Evolutionary conservation across 2,888 invertebrate genomes (phyloP), one percentile per base, ranked within the genome.

Genomic region (Sphaeridia pumilis): DNA sequence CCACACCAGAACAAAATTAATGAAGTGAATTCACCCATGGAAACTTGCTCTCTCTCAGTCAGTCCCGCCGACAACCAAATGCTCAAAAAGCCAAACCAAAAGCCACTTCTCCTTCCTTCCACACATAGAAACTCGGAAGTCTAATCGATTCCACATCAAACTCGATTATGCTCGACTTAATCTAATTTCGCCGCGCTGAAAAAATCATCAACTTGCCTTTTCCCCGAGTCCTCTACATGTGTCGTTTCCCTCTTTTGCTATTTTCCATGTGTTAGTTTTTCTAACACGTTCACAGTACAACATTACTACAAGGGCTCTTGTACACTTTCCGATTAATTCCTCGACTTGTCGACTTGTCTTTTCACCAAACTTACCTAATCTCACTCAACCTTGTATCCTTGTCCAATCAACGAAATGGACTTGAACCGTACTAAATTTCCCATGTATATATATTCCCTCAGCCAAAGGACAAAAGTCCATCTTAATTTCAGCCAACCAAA

Each of bases 101-200:
- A n/a, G n/a, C n/a, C n/a, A n/a, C n/a, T n/a, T n/a, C n/a, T n/a
- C n/a, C n/a, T n/a, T n/a, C n/a, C n/a, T n/a, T n/a, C n/a, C n/a
- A n/a, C n/a, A n/a, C n/a, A n/a, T n/a, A n/a, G n/a, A n/a, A n/a
- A n/a, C n/a, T n/a, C n/a, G n/a, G n/a, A n/a, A n/a, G n/a, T n/a
- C 38, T 52, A 52, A 52, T 52, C 52, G 47, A 52, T 52, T 52
- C 43, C 47, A 52, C 52, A 51, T 46, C 46, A 46, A 46, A 51
- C 46, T 46, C 38, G 47, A 52, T 42, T 52, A 35, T 50, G 36
- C 27, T 38, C 17, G 38, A 38, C 38, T 38, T 50, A 49, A 49
- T 49, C 49, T 49, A 49, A 49, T 49, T 31, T 49, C 22, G 49
- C 49, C 28, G 27, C 17, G 38, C 38, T 26, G 21, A 38, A 26